Conservation (phyloP, 2,888 invertebrate genomes). For the Drosophila melanocephala region DNA sequence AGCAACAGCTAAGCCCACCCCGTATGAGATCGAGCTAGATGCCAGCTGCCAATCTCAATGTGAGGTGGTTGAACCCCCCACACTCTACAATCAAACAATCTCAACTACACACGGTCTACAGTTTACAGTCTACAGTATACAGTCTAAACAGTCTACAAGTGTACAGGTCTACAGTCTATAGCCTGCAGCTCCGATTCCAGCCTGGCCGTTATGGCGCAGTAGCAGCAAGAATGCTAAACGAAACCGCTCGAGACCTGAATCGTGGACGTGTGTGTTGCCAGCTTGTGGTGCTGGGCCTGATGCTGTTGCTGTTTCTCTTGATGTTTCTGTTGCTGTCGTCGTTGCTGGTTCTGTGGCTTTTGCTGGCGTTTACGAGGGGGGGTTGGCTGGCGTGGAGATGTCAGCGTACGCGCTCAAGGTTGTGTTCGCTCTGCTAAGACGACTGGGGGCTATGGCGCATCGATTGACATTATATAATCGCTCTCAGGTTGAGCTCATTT, state of each 20-base stretch:
- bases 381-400: constrained; percentile 44
- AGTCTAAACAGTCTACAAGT: constrained; percentile 3
- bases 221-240: constrained; percentile 76
- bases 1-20: constrained; percentile 24
- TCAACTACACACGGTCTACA: background rate
- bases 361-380: constrained; percentile 3
- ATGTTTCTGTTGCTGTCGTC: constrained; percentile 7
- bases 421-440: constrained; percentile 39
- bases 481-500: constrained; percentile 54
- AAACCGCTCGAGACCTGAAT: constrained; percentile 60
- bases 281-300: constrained; percentile 35
- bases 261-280: constrained; percentile 57
- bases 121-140: constrained; percentile 1
- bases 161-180: constrained; percentile 14
- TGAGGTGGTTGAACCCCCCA: constrained; percentile 71
- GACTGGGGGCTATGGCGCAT: constrained; percentile 61
- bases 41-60: constrained; percentile 5
- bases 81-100: background rate
- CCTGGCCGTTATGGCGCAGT: constrained; percentile 69
- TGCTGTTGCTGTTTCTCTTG: constrained; percentile 11
- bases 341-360: constrained; percentile 22
- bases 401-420: constrained; percentile 76
- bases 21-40: constrained; percentile 3
- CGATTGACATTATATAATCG: constrained; percentile 73
- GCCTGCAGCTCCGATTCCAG: constrained; percentile 40